These are phyloP conservation scores for Cecidostiba fungosa DNA, from an alignment of 2,888 invertebrate species.

Conservation along the genomic window DNA sequence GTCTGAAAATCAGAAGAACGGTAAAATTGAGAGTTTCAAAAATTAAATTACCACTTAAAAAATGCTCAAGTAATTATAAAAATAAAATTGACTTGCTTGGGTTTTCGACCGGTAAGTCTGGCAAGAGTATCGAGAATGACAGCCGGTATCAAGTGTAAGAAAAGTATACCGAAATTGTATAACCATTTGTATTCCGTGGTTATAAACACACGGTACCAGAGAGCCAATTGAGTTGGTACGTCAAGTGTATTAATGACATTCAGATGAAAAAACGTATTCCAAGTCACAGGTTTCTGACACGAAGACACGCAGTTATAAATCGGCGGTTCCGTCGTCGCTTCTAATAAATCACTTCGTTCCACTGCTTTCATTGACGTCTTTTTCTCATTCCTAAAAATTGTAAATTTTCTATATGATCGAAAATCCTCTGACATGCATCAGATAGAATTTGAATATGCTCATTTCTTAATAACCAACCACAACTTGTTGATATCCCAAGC, in stretches of 20 bases:
- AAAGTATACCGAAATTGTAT: background rate
- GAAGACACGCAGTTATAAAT: background rate
- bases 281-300: background rate
- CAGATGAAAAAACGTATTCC: background rate
- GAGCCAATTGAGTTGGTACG: background rate
- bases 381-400: background rate
- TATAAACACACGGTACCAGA: background rate
- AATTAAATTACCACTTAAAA: background rate
- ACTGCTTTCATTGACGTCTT: background rate
- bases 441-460: background rate
- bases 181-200: background rate
- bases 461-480: constrained; percentile 63
- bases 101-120: background rate
- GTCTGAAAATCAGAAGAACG: constrained; percentile 41
- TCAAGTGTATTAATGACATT: background rate
- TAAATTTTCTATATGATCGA: background rate
- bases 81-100: background rate
- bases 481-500: constrained; percentile 81
- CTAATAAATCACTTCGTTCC: background rate
- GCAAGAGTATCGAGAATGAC: background rate
- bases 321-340: background rate
- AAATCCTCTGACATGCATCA: background rate
- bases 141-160: background rate
- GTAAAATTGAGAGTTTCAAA: background rate
- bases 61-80: background rate